Percentiles rank a stretch among this genome's conserved stretches.
These are phyloP conservation scores for Heliocidaris tuberculata DNA, from an alignment of 35 echinoderm and acorn worm species.

Conservation along the genomic window DNA sequence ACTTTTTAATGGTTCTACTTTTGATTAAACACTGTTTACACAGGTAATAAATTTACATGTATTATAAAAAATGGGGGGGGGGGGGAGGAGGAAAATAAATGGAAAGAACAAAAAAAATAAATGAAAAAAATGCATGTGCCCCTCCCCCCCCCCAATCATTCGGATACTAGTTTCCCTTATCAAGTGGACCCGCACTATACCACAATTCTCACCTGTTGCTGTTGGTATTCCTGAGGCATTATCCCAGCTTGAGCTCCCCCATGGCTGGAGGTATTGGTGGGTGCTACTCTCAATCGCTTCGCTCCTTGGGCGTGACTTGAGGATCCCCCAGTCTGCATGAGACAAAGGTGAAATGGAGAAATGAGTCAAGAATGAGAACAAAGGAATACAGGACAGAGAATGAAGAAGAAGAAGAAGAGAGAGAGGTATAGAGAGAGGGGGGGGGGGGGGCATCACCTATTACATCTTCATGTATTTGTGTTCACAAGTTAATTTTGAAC, in stretches of 20 bases:
- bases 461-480: too few relatives aligned
- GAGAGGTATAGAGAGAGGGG: not conserved
- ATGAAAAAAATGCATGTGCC: too few relatives aligned
- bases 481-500: too few relatives aligned
- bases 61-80: not conserved
- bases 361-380: not conserved
- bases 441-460: too few relatives aligned
- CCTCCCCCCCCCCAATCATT: not conserved
- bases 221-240: slow-evolving; percentile 79
- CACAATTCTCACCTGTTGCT: slow-evolving; percentile 68
- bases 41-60: too few relatives aligned
- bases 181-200: too few relatives aligned
- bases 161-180: too few relatives aligned
- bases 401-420: not conserved
- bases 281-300: slow-evolving; percentile 77
- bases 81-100: too few relatives aligned
- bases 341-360: not conserved
- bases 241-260: slow-evolving; percentile 64
- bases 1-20: not conserved
- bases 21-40: not conserved
- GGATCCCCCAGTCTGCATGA: slow-evolving; percentile 62
- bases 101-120: too few relatives aligned
- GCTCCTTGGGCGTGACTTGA: slow-evolving; percentile 85
- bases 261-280: slow-evolving; percentile 58
- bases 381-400: not conserved